Evolutionary conservation across 2,888 invertebrate genomes (phyloP).

Genomic region (Lumbricus terrestris): DNA sequence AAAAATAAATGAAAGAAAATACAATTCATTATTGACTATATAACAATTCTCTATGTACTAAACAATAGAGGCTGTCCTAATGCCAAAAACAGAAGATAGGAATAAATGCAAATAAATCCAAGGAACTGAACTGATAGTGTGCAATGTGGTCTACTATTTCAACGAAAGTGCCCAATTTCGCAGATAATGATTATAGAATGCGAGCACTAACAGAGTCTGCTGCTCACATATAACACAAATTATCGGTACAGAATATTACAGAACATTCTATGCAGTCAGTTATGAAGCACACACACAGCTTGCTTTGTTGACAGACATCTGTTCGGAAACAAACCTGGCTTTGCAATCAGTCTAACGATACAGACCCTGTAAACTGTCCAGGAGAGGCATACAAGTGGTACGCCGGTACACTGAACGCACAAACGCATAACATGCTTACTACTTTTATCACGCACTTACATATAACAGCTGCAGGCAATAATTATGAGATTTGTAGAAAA

Average conservation of each 20-base stretch:
- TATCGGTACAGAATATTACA: neutral
- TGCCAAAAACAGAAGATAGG: neutral
- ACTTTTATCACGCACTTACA: neutral
- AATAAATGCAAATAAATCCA: neutral
- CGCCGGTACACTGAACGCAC: neutral
- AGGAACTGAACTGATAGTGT: neutral
- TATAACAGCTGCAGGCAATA: no score
- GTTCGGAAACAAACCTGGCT: neutral
- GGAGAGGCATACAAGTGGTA: conserved; percentile 14
- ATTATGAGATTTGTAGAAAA: no score
- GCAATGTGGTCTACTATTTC: no score
- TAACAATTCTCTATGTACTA: neutral
- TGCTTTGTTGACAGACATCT: neutral
- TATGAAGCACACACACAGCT: neutral
- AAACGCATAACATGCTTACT: neutral
- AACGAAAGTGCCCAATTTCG: neutral
- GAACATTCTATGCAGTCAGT: neutral
- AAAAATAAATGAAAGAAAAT: no score
- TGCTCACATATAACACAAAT: neutral
- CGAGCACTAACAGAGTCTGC: neutral
- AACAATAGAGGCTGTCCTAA: no score
- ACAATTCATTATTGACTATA: no score
- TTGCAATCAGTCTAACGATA: neutral
- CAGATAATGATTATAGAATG: neutral
- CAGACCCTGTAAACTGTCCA: conserved; percentile 15